Conservation (phyloP, 2,113 vertebrate genomes). For the Brachypodius melanocephalos region DNA sequence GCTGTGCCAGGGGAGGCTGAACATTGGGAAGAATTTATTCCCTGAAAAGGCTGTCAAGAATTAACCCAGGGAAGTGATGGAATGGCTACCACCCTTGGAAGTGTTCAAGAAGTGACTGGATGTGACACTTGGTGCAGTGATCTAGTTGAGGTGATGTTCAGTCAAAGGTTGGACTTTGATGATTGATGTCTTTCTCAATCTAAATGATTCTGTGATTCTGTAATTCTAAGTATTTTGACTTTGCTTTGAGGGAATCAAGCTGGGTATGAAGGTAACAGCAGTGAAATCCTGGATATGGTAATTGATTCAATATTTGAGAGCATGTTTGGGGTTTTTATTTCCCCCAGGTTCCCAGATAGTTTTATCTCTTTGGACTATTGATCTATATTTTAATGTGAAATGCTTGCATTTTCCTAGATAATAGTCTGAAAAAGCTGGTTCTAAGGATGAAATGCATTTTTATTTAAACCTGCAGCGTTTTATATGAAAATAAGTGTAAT, state of each 20-base stretch:
- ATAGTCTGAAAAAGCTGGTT: neutral
- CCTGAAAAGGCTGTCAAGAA: neutral
- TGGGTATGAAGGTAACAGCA: neutral
- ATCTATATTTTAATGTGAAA: neutral
- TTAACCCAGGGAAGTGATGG: neutral
- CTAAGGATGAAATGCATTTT: neutral
- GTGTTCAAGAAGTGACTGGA: neutral
- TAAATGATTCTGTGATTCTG: neutral
- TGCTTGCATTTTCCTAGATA: neutral
- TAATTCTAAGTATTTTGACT: neutral
- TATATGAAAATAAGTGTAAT: neutral
- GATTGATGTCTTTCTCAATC: neutral
- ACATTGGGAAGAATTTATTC: neutral
- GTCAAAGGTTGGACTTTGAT: neutral
- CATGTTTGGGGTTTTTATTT: fast-evolving
- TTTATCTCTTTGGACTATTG: neutral
- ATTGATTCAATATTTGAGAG: neutral
- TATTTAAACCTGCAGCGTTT: neutral
- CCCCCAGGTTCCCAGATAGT: neutral
- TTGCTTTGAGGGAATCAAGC: neutral
- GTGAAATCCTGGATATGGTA: neutral
- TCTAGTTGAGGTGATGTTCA: neutral
- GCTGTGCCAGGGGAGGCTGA: neutral
- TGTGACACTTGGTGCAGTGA: neutral
- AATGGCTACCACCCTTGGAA: neutral